Evolutionary conservation across 2,888 invertebrate species (phyloP).

Genomic region (Barypeithes pellucidus): DNA sequence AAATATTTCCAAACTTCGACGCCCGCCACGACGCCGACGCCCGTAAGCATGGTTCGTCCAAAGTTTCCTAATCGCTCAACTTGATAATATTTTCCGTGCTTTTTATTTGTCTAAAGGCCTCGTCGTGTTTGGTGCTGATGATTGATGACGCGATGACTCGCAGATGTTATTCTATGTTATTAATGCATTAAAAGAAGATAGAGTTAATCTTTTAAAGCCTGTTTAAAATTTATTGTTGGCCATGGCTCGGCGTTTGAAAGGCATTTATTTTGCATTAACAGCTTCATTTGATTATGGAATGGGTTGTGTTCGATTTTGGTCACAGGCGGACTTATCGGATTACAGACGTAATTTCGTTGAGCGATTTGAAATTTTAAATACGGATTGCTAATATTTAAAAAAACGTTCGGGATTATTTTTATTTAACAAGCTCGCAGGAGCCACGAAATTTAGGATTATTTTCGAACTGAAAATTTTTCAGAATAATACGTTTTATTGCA

Average conservation of each 20-base stretch:
- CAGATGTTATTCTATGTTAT: slow-evolving; percentile 41
- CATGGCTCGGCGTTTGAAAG: slow-evolving; percentile 21
- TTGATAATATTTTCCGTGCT: slow-evolving; percentile 31
- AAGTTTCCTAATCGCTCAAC: slow-evolving; percentile 28
- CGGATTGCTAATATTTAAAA: neutral
- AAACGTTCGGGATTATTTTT: neutral
- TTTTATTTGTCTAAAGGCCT: slow-evolving; percentile 37
- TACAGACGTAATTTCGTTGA: slow-evolving; percentile 8
- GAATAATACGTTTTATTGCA: too few relatives aligned
- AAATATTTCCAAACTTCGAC: slow-evolving; percentile 19
- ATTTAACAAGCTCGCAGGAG: neutral
- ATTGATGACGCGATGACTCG: slow-evolving; percentile 49
- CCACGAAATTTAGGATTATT: too few relatives aligned
- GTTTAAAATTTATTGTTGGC: slow-evolving; percentile 41
- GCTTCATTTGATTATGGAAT: slow-evolving; percentile 25
- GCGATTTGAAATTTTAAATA: slow-evolving; percentile 4
- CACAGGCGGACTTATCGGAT: neutral
- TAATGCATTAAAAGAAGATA: slow-evolving; percentile 41
- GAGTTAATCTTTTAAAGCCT: slow-evolving; percentile 46
- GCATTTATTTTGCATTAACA: slow-evolving; percentile 37
- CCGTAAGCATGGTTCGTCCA: slow-evolving; percentile 23
- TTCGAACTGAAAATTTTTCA: too few relatives aligned
- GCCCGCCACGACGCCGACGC: neutral
- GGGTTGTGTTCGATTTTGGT: slow-evolving; percentile 23
- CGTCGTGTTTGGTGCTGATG: slow-evolving; percentile 28